Evolutionary conservation across 2,113 vertebrate species (phyloP), one percentile per base, ranked within the genome.

Genomic region (Proteles cristata): DNA sequence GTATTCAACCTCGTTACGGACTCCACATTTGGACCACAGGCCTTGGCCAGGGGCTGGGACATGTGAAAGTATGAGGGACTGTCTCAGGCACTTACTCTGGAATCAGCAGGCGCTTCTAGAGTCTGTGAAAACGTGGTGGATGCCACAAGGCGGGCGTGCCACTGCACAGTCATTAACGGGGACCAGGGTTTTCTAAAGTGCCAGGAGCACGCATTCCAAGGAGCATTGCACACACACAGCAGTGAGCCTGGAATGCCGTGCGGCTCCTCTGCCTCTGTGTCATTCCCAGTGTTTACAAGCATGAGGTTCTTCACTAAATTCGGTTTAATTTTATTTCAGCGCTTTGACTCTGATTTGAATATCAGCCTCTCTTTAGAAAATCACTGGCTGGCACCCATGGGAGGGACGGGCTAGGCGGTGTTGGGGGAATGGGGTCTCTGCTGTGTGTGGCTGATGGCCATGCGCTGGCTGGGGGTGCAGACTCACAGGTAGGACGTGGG

Each of bases 381-480:
- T 15, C 11, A 0, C 1, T 2, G 35, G 33, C 7, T 17, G 33
- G 25, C 10, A 0, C 12, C 43, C 14, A 4, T 16, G 28, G 11
- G 74, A 68, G 11, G 17, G 19, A 5, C 0, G 1, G 6, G 31
- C 2, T 4, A 11, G 63, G 61, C 53, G 8, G 45, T 0, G 11
- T 11, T 11, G 33, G 33, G 25, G 58, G 43, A 0, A 11, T 23
- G 2, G 7, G 53, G 35, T 21, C 9, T 45, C 73, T 5, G 2
- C 33, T 55, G 16, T 16, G 17, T 2, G 1, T 1, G 3, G n/a
- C n/a, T 1, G 58, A 26, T 12, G 16, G 45, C 58, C 26, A 31
- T 3, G 3, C 4, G 4, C 15, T 2, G 3, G 35, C 26, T 45
- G 15, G 55, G 58, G 14, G 3, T 5, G 28, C 74, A 0, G 26